These are phyloP conservation scores for Platysteira castanea DNA, from an alignment of 2,113 vertebrate species.

Conservation along the genomic window DNA sequence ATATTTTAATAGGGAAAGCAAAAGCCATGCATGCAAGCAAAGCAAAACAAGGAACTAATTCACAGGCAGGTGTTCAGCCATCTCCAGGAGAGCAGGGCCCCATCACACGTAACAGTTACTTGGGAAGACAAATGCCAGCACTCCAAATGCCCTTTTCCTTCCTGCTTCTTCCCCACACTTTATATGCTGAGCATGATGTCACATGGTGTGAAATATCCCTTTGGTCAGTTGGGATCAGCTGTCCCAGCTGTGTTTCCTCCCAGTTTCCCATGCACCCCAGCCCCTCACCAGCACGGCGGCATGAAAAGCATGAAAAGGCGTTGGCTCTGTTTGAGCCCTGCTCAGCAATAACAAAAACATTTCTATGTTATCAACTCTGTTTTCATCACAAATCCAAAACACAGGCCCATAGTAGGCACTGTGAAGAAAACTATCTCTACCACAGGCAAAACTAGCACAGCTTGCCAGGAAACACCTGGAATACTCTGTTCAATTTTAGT, in stretches of 20 bases:
- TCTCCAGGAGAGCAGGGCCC: not conserved
- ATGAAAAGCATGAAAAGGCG: not conserved
- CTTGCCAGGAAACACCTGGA: not conserved
- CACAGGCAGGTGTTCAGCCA: not conserved
- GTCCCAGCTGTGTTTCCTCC: too few relatives aligned
- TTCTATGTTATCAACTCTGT: not conserved
- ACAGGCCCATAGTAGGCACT: not conserved
- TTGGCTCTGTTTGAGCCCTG: not conserved
- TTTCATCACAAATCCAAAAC: not conserved
- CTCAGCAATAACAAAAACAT: not conserved
- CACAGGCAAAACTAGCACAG: not conserved
- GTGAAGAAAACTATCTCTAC: not conserved
- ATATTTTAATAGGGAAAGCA: not conserved
- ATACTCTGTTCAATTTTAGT: not conserved
- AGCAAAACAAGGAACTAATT: not conserved
- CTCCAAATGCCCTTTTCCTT: not conserved
- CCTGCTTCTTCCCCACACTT: not conserved
- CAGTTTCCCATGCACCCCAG: not conserved
- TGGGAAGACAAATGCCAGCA: not conserved
- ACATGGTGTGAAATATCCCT: not conserved
- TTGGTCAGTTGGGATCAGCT: not conserved
- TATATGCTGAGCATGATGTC: not conserved
- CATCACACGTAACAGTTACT: rapidly evolving
- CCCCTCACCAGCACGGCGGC: not conserved
- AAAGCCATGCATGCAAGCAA: not conserved